Percentiles rank a stretch among this genome's conserved stretches.
Conservation (phyloP, 1,140 invertebrate genomes). For the Ridgeia piscesae region DNA sequence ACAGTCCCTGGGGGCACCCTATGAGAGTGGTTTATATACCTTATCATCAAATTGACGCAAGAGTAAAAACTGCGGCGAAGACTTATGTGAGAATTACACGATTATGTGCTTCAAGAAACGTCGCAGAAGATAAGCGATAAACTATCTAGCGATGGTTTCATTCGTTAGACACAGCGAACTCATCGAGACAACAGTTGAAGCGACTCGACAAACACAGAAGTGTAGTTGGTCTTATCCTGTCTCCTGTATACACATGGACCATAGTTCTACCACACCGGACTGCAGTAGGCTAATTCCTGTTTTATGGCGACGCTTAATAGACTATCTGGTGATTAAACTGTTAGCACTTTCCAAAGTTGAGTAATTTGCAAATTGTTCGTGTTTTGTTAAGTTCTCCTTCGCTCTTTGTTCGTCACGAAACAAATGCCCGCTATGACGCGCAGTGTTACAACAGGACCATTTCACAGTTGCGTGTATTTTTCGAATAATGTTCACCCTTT, state of each 20-base stretch:
- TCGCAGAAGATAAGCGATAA: neutral
- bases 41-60: too few relatives aligned
- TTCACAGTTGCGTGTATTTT: neutral
- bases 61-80: too few relatives aligned
- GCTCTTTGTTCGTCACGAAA: too few relatives aligned
- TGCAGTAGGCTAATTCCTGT: neutral
- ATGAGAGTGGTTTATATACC: too few relatives aligned
- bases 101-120: too few relatives aligned
- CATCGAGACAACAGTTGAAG: neutral
- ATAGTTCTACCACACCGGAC: neutral
- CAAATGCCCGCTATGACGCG: too few relatives aligned
- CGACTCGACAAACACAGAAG: neutral
- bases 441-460: neutral
- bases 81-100: too few relatives aligned
- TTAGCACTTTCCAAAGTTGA: neutral
- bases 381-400: neutral
- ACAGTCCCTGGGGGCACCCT: too few relatives aligned
- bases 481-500: too few relatives aligned
- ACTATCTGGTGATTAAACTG: neutral
- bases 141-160: neutral
- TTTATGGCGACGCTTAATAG: neutral
- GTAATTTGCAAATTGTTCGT: neutral
- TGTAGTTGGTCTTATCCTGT: neutral
- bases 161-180: neutral
- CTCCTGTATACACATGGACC: too few relatives aligned